Evolutionary conservation across 2,113 vertebrate genomes (phyloP).

Genomic region (Melanotaenia duboulayi): DNA sequence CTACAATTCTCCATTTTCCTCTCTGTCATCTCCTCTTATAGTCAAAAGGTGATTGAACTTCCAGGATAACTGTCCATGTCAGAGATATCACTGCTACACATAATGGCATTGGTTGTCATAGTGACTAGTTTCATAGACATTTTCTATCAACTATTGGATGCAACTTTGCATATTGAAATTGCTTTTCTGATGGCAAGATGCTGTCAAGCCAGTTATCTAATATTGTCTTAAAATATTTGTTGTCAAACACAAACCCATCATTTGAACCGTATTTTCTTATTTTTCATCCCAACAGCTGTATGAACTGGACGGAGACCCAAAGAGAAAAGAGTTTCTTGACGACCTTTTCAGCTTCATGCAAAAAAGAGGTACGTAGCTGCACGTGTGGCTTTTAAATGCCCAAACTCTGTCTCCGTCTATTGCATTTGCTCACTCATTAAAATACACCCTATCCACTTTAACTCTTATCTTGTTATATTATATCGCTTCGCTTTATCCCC

Average conservation of each 20-base stretch:
- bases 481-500: constrained; percentile 22
- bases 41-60: background rate
- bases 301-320: constrained; percentile 93
- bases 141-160: background rate
- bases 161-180: background rate
- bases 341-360: constrained; percentile 99
- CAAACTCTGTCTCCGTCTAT: background rate
- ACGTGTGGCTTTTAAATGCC: background rate
- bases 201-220: background rate
- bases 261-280: background rate
- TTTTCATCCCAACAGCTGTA: constrained; percentile 85
- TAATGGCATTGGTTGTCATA: background rate
- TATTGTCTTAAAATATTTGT: background rate
- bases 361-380: constrained; percentile 89
- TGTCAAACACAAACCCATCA: background rate
- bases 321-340: constrained; percentile 96
- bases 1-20: constrained; percentile 16
- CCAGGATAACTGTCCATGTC: background rate
- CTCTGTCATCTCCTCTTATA: constrained; percentile 16
- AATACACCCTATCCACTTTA: constrained; percentile 5
- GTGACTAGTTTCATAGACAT: background rate
- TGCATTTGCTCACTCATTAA: constrained; percentile 3
- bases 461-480: constrained; percentile 19
- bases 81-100: background rate
- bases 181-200: background rate